Base-by-base conservation (phyloP, 2,113 vertebrate genomes). In the Equus przewalskii region DNA sequence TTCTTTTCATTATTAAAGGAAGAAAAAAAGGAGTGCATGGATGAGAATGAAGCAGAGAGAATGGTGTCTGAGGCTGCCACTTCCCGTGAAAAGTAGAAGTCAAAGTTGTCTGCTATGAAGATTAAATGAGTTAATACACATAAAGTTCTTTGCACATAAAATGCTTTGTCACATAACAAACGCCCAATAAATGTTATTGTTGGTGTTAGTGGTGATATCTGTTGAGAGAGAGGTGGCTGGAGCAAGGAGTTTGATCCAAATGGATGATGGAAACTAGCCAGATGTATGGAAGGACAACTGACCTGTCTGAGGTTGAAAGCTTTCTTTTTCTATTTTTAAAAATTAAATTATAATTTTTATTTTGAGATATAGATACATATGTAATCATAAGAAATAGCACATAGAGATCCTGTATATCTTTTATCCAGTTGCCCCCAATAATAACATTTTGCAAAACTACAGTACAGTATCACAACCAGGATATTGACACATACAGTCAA, bases 1-100 rank as follows among this genome's bases (percentile, higher is more conserved):
- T 12, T 91, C 14, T 85, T 54, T 80, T 94, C 28, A 51, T 92
- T 94, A 46, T 65, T 64, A 95, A 33, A 30, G 36, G 80, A 97
- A 67, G 41, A 72, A 78, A 54, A 75, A 76, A 13, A 89, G 75
- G 75, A 65, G 33, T 79, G 41, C 33, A 60, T 46, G 36, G 30
- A 51, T 54, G 65, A n/a, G 5, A 26, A 90, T 51, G 28, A 88
- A 72, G 22, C 54, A 85, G n/a, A 96, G 11, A 18, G 44, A 36
- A 12, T 72, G 24, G 33, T 86, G 64, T 94, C 44, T 60, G 46
- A 91, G 62, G 51, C 36, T 69, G 67, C 82, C 67, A 64, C 41
- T 58, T 94, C 70, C 51, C 41, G 26, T 79, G 49, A 91, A 83
- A 84, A 69, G 18, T 58, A 75, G 58, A 75, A 56, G 89, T 85